These are phyloP conservation scores for Drosophila equinoxialis DNA, from an alignment of 1,140 invertebrate species.

Conservation along the genomic window DNA sequence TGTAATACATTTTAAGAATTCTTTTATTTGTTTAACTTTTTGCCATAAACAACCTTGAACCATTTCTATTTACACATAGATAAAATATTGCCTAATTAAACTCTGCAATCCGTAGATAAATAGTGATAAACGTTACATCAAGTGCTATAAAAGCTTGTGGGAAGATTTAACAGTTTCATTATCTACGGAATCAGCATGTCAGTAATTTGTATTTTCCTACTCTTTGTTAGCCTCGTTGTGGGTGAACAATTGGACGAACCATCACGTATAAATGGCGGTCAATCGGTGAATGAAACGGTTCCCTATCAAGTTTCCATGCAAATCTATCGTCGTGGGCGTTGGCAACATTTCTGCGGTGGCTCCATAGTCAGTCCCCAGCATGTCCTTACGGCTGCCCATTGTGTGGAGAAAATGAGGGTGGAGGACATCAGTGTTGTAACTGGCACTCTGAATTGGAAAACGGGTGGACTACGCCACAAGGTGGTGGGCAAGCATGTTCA, in stretches of 20 bases:
- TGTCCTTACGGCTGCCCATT: slow-evolving; percentile 83
- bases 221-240: background rate
- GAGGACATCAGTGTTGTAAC: slow-evolving; percentile 80
- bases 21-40: background rate
- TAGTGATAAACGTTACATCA: background rate
- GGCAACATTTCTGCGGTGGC: slow-evolving; percentile 81
- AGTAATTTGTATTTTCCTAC: slow-evolving; percentile 7
- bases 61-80: background rate
- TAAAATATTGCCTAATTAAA: background rate
- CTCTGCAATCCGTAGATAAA: background rate
- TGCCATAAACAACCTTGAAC: background rate
- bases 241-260: background rate
- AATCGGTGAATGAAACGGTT: slow-evolving; percentile 58
- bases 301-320: slow-evolving; percentile 80
- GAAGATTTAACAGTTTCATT: background rate
- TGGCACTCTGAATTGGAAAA: slow-evolving; percentile 83
- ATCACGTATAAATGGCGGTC: slow-evolving; percentile 69
- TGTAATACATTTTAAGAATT: too few species aligned
- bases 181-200: background rate
- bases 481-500: slow-evolving; percentile 59
- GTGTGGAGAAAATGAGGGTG: slow-evolving; percentile 66
- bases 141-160: background rate
- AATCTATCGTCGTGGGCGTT: slow-evolving; percentile 59
- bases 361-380: slow-evolving; percentile 76
- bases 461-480: slow-evolving; percentile 76